A percentile compares a stretch with the other conserved stretches of the same genome.
These are phyloP conservation scores for Beroe forskalii DNA, from an alignment of 37 sponge, comb jelly and placozoan genomes.

Conservation along the genomic window DNA sequence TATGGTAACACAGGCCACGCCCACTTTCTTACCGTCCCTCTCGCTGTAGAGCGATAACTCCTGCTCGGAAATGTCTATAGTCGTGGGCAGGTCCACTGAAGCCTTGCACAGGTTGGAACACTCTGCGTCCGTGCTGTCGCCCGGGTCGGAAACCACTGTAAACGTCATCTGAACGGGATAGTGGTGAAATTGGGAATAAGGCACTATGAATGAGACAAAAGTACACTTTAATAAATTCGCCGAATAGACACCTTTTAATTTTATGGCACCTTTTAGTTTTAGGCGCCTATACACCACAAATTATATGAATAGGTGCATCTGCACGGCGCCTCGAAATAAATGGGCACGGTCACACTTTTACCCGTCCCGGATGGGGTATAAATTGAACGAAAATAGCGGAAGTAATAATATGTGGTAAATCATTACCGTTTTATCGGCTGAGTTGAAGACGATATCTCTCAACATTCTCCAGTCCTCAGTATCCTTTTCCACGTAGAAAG, in stretches of 20 bases:
- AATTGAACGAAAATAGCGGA: too few relatives aligned
- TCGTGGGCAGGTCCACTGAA: not conserved
- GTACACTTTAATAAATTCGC: too few relatives aligned
- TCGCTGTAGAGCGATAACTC: slow-evolving; percentile 23
- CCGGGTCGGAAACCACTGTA: slow-evolving; percentile 50
- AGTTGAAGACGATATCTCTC: slow-evolving; percentile 39
- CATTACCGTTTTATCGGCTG: slow-evolving; percentile 1
- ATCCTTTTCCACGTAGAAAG: slow-evolving; percentile 21
- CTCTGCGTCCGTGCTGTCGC: slow-evolving; percentile 30
- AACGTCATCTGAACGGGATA: not conserved
- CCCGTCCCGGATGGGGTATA: too few relatives aligned
- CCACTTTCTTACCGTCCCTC: not conserved
- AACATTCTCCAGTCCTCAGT: slow-evolving; percentile 36
- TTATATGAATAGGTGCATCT: too few relatives aligned
- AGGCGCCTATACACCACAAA: too few relatives aligned
- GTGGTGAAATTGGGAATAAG: too few relatives aligned
- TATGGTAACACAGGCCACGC: slow-evolving; percentile 50
- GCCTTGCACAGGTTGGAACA: slow-evolving; percentile 30
- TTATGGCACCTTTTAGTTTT: too few relatives aligned
- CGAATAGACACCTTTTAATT: too few relatives aligned
- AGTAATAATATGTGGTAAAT: too few relatives aligned
- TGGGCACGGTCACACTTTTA: too few relatives aligned
- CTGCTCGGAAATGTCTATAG: not conserved
- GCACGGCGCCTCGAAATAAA: too few relatives aligned
- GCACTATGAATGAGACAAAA: too few relatives aligned